A percentile compares a stretch with the other conserved stretches of the same genome.
phyloP scores from a whole-genome alignment of 2,797 vertebrate species.

The Cossypha niveicapilla region DNA sequence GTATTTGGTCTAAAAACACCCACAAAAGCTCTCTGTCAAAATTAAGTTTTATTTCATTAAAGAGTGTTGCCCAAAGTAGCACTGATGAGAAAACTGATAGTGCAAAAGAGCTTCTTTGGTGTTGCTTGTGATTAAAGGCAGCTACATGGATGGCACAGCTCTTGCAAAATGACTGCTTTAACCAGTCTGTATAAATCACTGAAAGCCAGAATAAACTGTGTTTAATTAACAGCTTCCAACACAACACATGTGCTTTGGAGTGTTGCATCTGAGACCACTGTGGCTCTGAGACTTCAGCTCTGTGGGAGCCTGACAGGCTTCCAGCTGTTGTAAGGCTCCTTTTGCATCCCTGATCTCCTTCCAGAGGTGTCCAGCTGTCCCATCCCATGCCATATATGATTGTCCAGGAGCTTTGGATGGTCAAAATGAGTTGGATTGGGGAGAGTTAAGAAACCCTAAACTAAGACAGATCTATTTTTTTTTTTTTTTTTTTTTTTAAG shows the following conservation, averaged over 20 bases:
- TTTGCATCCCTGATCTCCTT: neutral
- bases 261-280: neutral
- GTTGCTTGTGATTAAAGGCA: neutral
- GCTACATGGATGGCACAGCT: neutral
- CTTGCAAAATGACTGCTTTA: neutral
- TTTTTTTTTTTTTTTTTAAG: neutral
- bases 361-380: neutral
- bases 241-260: neutral
- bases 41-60: neutral
- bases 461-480: neutral
- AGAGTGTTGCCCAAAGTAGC: neutral
- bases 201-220: neutral
- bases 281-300: neutral
- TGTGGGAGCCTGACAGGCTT: neutral
- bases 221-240: neutral
- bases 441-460: accelerated
- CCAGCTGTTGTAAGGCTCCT: neutral
- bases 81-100: neutral
- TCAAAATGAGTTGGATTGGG: neutral
- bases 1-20: neutral
- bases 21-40: neutral
- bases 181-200: neutral
- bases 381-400: neutral
- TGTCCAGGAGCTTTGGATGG: neutral
- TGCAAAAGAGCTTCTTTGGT: neutral